These are phyloP conservation scores for Chitala chitala DNA, from an alignment of 2,113 vertebrate genomes.

Conservation along the genomic window DNA sequence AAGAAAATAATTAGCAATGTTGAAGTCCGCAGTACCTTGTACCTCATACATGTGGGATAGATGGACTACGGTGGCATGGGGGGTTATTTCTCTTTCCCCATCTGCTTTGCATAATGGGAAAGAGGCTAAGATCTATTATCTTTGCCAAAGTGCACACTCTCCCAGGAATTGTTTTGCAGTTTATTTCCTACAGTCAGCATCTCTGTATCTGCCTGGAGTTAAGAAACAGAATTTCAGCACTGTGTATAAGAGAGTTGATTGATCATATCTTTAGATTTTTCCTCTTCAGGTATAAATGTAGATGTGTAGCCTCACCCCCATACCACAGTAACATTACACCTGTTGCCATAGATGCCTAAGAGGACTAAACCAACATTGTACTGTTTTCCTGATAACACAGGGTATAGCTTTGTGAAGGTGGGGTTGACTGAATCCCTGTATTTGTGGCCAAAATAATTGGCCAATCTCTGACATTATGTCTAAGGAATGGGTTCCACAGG, in stretches of 20 bases:
- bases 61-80: not conserved
- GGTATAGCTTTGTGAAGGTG: too few species aligned
- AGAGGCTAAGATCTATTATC: constrained; percentile 23
- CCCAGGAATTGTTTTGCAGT: constrained; percentile 21
- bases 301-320: not conserved
- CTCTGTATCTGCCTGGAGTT: not conserved
- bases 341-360: too few species aligned
- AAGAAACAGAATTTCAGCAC: not conserved
- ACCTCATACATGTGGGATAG: constrained; percentile 5
- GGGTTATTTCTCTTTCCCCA: constrained; percentile 10
- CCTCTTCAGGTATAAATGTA: not conserved
- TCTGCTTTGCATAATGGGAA: constrained; percentile 20
- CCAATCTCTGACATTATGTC: too few species aligned
- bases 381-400: too few species aligned
- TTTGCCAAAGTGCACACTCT: not conserved
- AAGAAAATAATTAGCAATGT: not conserved
- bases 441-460: too few species aligned
- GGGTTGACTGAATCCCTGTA: too few species aligned
- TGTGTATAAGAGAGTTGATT: not conserved
- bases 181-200: constrained; percentile 9
- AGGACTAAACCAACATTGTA: too few species aligned
- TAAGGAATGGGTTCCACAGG: too few species aligned
- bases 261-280: not conserved
- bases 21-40: not conserved
- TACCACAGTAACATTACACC: too few species aligned